Evolutionary conservation across 2,797 vertebrate species (phyloP).

Genomic region (Ctenopoma multispine): DNA sequence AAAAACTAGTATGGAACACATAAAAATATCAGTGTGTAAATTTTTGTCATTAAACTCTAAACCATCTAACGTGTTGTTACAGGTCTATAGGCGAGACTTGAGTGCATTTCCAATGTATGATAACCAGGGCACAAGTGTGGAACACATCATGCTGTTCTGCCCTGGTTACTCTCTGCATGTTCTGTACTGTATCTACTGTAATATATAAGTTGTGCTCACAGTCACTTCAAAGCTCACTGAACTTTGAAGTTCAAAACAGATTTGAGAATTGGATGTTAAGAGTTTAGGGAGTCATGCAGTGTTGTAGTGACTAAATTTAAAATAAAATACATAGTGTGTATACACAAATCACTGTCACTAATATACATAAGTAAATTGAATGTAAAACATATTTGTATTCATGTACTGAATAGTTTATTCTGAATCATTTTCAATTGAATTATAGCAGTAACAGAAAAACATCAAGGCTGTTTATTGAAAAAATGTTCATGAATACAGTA

Average conservation of each 20-base stretch:
- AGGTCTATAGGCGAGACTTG: conserved; percentile 36
- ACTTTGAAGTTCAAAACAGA: not conserved
- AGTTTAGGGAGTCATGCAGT: not conserved
- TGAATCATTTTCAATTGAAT: conserved; percentile 17
- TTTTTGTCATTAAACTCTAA: not conserved
- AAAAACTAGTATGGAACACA: not conserved
- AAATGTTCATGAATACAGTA: conserved; percentile 3
- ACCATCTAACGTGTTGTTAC: conserved; percentile 1
- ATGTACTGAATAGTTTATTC: conserved; percentile 11
- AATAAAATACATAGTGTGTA: too few relatives aligned
- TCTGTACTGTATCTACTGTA: conserved; percentile 46
- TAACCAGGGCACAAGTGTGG: conserved; percentile 21
- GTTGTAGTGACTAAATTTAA: conserved; percentile 8
- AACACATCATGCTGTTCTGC: conserved; percentile 24
- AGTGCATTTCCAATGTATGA: conserved; percentile 48
- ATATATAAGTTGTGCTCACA: conserved; percentile 5
- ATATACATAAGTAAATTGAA: conserved; percentile 17
- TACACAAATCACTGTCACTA: conserved; percentile 19
- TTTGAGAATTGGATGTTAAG: conserved; percentile 14
- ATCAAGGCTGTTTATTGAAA: conserved; percentile 23
- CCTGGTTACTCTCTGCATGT: conserved; percentile 50
- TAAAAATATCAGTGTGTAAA: not conserved
- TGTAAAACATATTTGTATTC: conserved; percentile 31
- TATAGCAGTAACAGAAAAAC: conserved; percentile 19
- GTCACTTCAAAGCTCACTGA: conserved; percentile 21